Evolutionary conservation across 1,140 invertebrate genomes (phyloP), one percentile per base, ranked within the genome.

Genomic region (Neodiprion virginianus): DNA sequence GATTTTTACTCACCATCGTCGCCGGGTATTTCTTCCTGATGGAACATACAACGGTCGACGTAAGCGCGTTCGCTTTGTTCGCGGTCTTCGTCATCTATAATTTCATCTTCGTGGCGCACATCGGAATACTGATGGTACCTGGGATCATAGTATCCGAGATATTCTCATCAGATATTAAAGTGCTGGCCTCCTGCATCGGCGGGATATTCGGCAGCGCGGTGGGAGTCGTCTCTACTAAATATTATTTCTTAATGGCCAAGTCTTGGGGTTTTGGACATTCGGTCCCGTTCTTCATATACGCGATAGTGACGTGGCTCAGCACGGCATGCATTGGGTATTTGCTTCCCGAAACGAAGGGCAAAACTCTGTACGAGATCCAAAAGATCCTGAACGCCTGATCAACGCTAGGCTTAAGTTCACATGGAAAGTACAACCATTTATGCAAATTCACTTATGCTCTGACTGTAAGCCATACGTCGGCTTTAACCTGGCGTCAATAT

Each of bases 321-420:
- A 93, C 92, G 1, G 78, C 91, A 1, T 65, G 93, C 14, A 90
- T 93, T 5, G 80, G 92, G 0, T 77, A 91, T 66, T 87, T 92
- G 65, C 88, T 94, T 28, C 94, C 94, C 0, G 95, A 96, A 88
- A 96, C 94, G 0, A 96, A 95, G 85, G 93, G 93, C 40, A 94
- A 93, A 83, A 93, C 92, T 7, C 91, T 95, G 71, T 90, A 74
- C 10, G 61, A 84, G 70, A 83, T 83, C 61, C 83, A 82, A 70
- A 74, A 71, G 73, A 40, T 77, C 9, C 69, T 81, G 65, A 61
- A 67, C 12, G 69, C 76, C 21, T 77, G 73, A 80, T 70, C 76
- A 40, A 40, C 28, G 28, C 28, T 40, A 40, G 5, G 1, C 5
- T 40, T 40, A 40, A 40, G 28, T 40, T 40, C 28, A 40, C 1